These are phyloP conservation scores for Chlamydotis undulata DNA, from an alignment of 2,113 vertebrate species.

Conservation along the genomic window DNA sequence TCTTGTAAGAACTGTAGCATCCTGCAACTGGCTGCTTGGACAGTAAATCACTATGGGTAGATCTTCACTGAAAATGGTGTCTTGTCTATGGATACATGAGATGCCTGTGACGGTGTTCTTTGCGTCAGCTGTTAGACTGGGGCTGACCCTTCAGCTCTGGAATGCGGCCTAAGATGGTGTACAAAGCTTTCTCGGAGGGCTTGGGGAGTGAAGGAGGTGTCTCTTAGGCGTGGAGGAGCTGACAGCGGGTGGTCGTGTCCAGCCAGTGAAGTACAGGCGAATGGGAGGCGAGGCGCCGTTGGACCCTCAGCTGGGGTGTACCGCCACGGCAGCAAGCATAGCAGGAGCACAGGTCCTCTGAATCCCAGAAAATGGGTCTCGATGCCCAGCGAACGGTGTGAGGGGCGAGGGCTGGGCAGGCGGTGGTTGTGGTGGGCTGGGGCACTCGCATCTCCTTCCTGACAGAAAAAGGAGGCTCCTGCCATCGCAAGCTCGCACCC, in stretches of 20 bases:
- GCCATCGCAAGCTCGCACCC: too few relatives aligned
- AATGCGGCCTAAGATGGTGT: rapidly evolving
- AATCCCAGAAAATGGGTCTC: background rate
- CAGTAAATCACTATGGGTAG: background rate
- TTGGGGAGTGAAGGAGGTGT: too few relatives aligned
- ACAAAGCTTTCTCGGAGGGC: background rate
- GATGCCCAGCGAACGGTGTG: rapidly evolving
- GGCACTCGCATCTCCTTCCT: background rate
- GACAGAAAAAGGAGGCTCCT: rapidly evolving
- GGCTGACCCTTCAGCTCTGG: background rate
- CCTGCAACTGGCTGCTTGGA: background rate
- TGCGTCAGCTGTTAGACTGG: background rate
- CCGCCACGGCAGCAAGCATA: too few relatives aligned
- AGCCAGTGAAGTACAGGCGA: background rate
- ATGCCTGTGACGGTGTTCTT: background rate
- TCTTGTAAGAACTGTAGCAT: background rate
- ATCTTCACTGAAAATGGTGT: background rate
- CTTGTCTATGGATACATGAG: background rate
- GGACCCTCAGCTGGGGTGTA: background rate
- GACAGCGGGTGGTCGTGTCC: rapidly evolving
- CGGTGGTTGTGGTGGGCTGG: background rate
- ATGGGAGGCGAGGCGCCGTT: too few relatives aligned
- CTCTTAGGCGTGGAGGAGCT: too few relatives aligned
- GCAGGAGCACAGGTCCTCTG: background rate
- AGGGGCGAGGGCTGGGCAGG: too few relatives aligned